Evolutionary conservation across 2,888 invertebrate species (phyloP).

Genomic region (Adelognathus sp.): DNA sequence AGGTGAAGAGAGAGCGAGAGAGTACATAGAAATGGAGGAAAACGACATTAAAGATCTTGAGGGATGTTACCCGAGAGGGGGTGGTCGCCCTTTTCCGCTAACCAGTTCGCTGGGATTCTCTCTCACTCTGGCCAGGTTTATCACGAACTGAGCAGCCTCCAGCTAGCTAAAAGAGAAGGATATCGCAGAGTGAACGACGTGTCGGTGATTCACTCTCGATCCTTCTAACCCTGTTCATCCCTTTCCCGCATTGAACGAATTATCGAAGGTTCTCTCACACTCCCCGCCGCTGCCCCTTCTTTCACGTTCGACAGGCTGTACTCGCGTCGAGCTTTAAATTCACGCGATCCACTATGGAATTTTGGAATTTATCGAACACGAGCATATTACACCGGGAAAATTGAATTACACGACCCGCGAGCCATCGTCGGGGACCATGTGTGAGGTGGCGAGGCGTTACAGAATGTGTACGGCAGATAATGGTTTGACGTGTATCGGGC

Average conservation of each 20-base stretch:
- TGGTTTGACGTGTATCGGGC: neutral
- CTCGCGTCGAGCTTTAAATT: constrained; percentile 38
- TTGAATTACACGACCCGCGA: constrained; percentile 42
- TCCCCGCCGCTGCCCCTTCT: neutral
- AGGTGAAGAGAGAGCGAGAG: constrained; percentile 51
- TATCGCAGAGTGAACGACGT: constrained; percentile 58
- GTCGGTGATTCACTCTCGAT: constrained; percentile 60
- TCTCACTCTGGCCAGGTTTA: constrained; percentile 13
- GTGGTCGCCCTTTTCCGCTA: constrained; percentile 25
- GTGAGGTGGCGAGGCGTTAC: constrained; percentile 1
- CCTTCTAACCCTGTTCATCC: constrained; percentile 45
- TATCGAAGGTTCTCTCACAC: constrained; percentile 50
- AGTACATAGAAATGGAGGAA: constrained; percentile 36
- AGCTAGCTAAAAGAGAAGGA: constrained; percentile 13
- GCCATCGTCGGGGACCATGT: neutral
- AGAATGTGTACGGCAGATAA: neutral
- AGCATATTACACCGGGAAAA: constrained; percentile 20
- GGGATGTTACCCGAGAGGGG: constrained; percentile 59
- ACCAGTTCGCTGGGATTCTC: neutral
- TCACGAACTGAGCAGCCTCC: neutral
- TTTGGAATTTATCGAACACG: constrained; percentile 46
- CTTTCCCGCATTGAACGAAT: constrained; percentile 44
- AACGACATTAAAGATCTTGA: constrained; percentile 71
- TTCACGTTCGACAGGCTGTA: constrained; percentile 38
- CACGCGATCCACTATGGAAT: constrained; percentile 34